phyloP scores from a whole-genome alignment of 2,888 invertebrate genomes.

The Philonicus albiceps region DNA sequence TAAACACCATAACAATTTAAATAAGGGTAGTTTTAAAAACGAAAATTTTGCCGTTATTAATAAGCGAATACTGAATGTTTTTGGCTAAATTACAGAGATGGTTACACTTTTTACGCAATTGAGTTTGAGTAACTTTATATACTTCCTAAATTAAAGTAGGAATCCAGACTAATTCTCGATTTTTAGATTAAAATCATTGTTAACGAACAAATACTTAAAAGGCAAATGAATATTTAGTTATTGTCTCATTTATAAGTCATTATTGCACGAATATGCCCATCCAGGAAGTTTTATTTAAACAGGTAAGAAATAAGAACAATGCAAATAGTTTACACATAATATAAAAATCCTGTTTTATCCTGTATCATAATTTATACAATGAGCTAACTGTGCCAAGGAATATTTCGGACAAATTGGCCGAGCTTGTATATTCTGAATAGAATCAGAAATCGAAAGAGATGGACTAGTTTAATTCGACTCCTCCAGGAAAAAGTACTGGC shows the following conservation, averaged over 20 bases:
- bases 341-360: slow-evolving; percentile 2
- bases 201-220: too few species aligned
- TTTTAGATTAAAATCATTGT: too few species aligned
- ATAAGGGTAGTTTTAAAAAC: too few species aligned
- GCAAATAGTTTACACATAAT: background rate
- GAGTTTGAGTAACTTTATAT: too few species aligned
- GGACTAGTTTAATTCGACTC: slow-evolving; percentile 64
- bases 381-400: background rate
- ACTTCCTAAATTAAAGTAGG: too few species aligned
- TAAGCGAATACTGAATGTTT: too few species aligned
- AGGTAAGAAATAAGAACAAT: slow-evolving; percentile 3
- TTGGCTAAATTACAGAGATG: too few species aligned
- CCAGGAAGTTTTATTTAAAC: background rate
- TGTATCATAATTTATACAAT: background rate
- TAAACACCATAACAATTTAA: too few species aligned
- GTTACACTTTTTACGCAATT: too few species aligned
- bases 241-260: background rate
- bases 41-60: too few species aligned
- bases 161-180: too few species aligned
- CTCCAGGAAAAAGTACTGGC: slow-evolving; percentile 99
- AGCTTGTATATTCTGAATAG: background rate
- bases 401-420: background rate
- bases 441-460: background rate
- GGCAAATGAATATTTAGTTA: background rate
- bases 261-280: background rate